Conservation (phyloP, 2,797 vertebrate species). For the Coendou prehensilis region DNA sequence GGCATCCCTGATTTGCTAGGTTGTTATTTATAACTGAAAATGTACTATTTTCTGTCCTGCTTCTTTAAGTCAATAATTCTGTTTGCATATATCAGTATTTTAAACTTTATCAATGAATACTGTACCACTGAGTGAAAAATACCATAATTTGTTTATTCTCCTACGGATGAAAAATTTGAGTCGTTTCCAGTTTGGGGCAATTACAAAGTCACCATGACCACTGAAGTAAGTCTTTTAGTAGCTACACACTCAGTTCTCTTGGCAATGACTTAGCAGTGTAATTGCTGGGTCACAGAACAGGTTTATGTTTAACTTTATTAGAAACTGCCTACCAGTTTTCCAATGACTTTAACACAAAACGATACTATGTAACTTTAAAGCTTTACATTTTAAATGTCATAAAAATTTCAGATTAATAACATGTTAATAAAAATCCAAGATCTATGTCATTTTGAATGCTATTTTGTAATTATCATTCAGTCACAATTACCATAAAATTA, state of each 20-base stretch:
- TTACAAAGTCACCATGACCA: constrained; percentile 38
- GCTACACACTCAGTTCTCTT: not conserved
- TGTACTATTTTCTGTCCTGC: not conserved
- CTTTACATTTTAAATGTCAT: constrained; percentile 42
- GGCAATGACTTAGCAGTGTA: not conserved
- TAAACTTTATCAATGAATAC: not conserved
- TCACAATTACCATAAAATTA: constrained; percentile 6
- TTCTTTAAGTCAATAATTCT: constrained; percentile 20
- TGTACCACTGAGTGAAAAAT: constrained; percentile 1
- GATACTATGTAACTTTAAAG: not conserved
- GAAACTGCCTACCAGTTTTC: constrained; percentile 29
- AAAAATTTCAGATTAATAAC: constrained; percentile 48
- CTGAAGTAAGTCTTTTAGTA: not conserved
- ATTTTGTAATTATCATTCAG: not conserved
- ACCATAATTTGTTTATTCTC: constrained; percentile 13
- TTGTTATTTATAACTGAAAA: constrained; percentile 6
- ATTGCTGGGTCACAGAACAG: not conserved
- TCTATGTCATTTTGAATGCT: constrained; percentile 37
- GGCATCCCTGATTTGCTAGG: not conserved
- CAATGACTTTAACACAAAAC: constrained; percentile 1
- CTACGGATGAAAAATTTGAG: not conserved
- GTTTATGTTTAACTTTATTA: constrained; percentile 52
- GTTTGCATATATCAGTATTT: not conserved
- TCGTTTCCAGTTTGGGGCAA: not conserved
- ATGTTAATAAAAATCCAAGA: constrained; percentile 17